Percentiles rank a stretch among this genome's conserved stretches.
These are phyloP conservation scores for Dolichotis patagonum DNA, from an alignment of 2,113 vertebrate species.

Conservation along the genomic window DNA sequence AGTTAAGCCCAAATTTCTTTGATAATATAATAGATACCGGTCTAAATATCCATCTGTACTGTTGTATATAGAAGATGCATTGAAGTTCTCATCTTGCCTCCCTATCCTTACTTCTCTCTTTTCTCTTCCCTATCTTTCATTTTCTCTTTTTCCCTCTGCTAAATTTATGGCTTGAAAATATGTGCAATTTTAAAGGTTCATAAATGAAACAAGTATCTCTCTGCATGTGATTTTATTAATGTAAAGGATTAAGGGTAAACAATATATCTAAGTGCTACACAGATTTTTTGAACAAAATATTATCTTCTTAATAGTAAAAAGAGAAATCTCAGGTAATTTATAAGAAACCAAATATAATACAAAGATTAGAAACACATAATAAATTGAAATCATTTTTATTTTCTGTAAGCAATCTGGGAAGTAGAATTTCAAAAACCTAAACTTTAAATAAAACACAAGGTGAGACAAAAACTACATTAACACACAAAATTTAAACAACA, in stretches of 20 bases:
- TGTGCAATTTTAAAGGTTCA: background rate
- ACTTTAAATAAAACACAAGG: background rate
- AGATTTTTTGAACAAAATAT: conserved; percentile 1
- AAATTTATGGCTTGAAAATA: background rate
- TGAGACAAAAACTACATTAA: no score
- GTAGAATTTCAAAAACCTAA: background rate
- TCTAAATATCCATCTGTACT: background rate
- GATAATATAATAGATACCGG: background rate
- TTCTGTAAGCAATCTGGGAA: background rate
- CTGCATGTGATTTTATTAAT: background rate
- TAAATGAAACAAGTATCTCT: background rate
- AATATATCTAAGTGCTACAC: background rate
- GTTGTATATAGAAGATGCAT: background rate
- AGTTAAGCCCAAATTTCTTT: background rate
- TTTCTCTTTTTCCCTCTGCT: background rate
- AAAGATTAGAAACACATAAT: background rate
- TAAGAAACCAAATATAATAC: background rate
- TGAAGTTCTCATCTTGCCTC: background rate
- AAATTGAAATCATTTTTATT: background rate
- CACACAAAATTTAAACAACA: no score
- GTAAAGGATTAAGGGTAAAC: background rate
- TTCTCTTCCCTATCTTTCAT: background rate
- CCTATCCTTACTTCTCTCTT: background rate
- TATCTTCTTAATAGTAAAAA: background rate
- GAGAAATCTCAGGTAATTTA: background rate